Base-by-base conservation (phyloP, 64 coral and sea anemone genomes). In the Anthopleura sola region DNA sequence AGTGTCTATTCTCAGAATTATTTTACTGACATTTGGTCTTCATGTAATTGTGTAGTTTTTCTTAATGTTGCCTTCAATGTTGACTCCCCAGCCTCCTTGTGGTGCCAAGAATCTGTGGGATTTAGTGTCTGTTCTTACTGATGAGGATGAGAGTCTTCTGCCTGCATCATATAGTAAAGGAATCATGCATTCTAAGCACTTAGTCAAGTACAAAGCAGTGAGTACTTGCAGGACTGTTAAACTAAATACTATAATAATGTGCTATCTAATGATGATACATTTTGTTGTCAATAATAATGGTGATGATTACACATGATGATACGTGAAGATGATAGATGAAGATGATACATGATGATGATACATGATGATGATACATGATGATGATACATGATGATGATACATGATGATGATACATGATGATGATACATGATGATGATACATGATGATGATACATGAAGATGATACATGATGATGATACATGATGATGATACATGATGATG, bases 181-280 rank as follows among this genome's bases (percentile, higher is more conserved):
- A 62, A 99, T 99, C 48, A 85, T 99, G 39, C 96, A 99, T 85
- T 92, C 60, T 16, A 99, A 99, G 68, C 96, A 99, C 79, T 57
- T 99, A 29, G 84, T 99, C 49, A 89, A 84, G 49, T 89, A 94
- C 46, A 99, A 92, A 80, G 92, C 92, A 40, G 96, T 99, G 69
- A 99, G 95, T 98, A 68, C 24, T 24, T 8, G 16, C n/a, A 14
- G 20, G 21, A 10, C 32, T 34, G 58, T 71, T 10, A 71, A 16
- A 13, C 23, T 31, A 15, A 71, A 29, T n/a, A 71, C 34, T 28
- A 71, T 71, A 53, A 71, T 44, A 8, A 2, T 44, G 40, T 34
- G n/a, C n/a, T n/a, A 71, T 16, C 34, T 34, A 28, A 1, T 71
- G 66, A 34, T 71, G 66, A 17, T 17, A 69, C 0, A 33, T 69